Evolutionary conservation across 2,797 vertebrate species (phyloP).

Genomic region (Crocodylus rhombifer): DNA sequence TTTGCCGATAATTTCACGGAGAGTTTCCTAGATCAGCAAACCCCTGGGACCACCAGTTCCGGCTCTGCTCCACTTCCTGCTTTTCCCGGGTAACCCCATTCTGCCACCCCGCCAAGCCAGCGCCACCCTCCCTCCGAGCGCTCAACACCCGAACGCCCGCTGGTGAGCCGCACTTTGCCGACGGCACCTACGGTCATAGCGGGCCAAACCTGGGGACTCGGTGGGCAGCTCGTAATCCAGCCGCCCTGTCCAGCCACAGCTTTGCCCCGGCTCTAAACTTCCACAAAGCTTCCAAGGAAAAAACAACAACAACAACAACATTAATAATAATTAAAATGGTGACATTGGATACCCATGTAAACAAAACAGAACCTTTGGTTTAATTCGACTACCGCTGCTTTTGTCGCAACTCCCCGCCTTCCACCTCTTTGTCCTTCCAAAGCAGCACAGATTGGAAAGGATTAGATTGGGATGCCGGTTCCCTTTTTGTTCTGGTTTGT

Average conservation of each 20-base stretch:
- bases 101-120: background rate
- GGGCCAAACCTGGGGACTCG: background rate
- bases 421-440: background rate
- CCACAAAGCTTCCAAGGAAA: conserved; percentile 41
- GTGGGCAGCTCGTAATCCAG: background rate
- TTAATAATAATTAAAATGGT: background rate
- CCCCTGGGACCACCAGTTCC: background rate
- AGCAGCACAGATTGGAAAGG: background rate
- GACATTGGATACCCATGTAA: conserved; percentile 59
- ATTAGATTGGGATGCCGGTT: conserved; percentile 4
- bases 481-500: background rate
- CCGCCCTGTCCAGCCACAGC: background rate
- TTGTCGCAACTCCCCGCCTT: background rate
- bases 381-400: conserved; percentile 37
- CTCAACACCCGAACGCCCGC: background rate
- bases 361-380: conserved; percentile 77
- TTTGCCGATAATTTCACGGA: background rate
- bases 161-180: background rate
- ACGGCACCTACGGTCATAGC: background rate
- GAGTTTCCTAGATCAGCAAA: background rate
- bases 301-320: conserved; percentile 21
- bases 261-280: conserved; percentile 14
- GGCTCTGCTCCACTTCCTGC: background rate
- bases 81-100: conserved; percentile 16
- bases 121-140: background rate